Base-by-base conservation (phyloP, 2,797 vertebrate species). In the Hippopotamyrus pictus region DNA sequence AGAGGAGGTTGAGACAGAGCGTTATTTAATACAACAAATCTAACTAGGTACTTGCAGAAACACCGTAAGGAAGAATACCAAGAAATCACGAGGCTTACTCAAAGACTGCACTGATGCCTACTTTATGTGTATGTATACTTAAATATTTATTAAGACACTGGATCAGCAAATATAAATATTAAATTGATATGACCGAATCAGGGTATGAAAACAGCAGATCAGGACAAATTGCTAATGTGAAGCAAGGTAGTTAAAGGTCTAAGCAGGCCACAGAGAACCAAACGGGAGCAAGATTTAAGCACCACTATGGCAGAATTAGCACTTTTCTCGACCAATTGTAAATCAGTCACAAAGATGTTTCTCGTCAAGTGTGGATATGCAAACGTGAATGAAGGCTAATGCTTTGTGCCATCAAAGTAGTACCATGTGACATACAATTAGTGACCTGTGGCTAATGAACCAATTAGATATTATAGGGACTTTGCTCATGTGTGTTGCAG, bases 151-250 rank as follows among this genome's bases (percentile, higher is more conserved):
- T 69, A 12, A 69, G 14, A 69, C 3, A 69, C 3, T 12, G 62
- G 62, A 33, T 33, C 62, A 25, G 25, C 17, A 82, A 2, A 44
- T 82, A n/a, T 59, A 82, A 53, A 88, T 17, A 90, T 89, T 69
- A 51, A 29, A 86, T 29, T 14, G 88, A 88, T 84, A 89, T 90
- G 76, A 88, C 88, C 82, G 5, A 59, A 87, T 89, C 89, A 87
- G 86, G 89, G 73, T 65, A 5, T 86, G 29, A 91, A 90, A 89
- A 25, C 88, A 88, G 89, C 79, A 90, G 46, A 54, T 90, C 86
- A 89, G 89, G 73, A 46, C n/a, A 84, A 88, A 89, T 62, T 85
- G 88, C 12, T 73, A 37, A 79, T 8, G 37, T 79, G 73, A 79
- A 79, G 73, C 73, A 79, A 37, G 37, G 33, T 2, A 37, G 37